Evolutionary conservation across 1,140 invertebrate species (phyloP).

Genomic region (Drosophila arizonae): DNA sequence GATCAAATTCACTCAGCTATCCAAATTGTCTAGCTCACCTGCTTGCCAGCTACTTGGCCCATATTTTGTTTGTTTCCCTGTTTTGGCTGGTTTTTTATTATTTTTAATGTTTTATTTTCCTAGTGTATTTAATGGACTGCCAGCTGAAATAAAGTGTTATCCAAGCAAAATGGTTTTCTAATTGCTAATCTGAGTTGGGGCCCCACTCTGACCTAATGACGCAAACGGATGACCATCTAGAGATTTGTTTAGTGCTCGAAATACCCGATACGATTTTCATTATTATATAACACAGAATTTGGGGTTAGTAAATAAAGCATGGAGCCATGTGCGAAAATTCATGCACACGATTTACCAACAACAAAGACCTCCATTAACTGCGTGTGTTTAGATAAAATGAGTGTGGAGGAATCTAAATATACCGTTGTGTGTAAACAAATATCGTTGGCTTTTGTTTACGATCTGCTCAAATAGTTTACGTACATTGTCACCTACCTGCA

Average conservation of each 20-base stretch:
- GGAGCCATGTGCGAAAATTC: constrained; percentile 45
- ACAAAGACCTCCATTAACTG: constrained; percentile 1
- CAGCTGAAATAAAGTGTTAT: constrained; percentile 51
- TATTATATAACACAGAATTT: constrained; percentile 48
- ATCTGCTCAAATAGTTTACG: constrained; percentile 47
- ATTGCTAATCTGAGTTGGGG: constrained; percentile 28
- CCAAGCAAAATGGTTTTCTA: constrained; percentile 34
- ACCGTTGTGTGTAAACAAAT: constrained; percentile 3
- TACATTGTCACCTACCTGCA: constrained; percentile 80
- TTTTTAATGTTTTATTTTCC: constrained; percentile 9
- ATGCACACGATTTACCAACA: constrained; percentile 4
- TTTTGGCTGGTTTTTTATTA: background rate
- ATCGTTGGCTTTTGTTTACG: background rate
- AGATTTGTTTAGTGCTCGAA: constrained; percentile 55
- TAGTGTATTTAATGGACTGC: constrained; percentile 45
- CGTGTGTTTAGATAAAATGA: constrained; percentile 16
- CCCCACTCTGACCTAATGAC: constrained; percentile 48
- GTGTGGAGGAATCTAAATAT: background rate
- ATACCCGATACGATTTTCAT: constrained; percentile 31
- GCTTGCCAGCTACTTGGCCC: constrained; percentile 20
- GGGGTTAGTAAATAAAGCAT: constrained; percentile 59
- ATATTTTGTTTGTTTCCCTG: background rate
- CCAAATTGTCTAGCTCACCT: constrained; percentile 21
- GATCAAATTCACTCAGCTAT: constrained; percentile 3
- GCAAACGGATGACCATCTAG: constrained; percentile 36